phyloP scores from a whole-genome alignment of 2,797 vertebrate species.

The Danio choprae region DNA sequence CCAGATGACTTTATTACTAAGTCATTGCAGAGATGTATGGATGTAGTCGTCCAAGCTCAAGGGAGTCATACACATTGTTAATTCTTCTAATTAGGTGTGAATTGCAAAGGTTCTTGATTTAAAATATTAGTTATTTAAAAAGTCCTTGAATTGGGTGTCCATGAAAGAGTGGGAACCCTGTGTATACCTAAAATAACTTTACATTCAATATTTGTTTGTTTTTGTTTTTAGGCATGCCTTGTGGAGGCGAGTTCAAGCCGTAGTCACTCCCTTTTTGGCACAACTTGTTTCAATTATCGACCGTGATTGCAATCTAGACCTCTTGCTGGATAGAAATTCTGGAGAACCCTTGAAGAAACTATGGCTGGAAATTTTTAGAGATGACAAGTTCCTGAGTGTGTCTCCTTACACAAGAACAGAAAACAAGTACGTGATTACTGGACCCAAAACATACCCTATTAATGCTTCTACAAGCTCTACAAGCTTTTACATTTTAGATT shows the following conservation, averaged over 20 bases:
- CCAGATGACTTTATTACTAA: too few relatives aligned
- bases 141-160: too few relatives aligned
- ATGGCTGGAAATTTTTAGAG: constrained; percentile 91
- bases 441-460: background rate
- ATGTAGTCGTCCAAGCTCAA: too few relatives aligned
- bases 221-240: constrained; percentile 82
- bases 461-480: background rate
- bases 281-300: constrained; percentile 88
- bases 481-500: too few relatives aligned
- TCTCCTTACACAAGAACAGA: constrained; percentile 65
- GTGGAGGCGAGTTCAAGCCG: constrained; percentile 90
- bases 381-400: constrained; percentile 84
- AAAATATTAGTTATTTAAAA: too few relatives aligned
- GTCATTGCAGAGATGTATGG: too few relatives aligned
- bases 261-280: constrained; percentile 87
- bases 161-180: too few relatives aligned
- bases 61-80: too few relatives aligned
- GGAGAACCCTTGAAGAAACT: constrained; percentile 79
- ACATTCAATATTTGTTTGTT: background rate
- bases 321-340: constrained; percentile 76
- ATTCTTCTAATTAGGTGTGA: too few relatives aligned
- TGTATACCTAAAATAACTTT: background rate
- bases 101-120: too few relatives aligned
- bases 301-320: constrained; percentile 88
- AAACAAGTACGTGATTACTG: constrained; percentile 74